Evolutionary conservation across 2,888 invertebrate species (phyloP), one percentile per base, ranked within the genome.

Genomic region (Drosophila putrida): DNA sequence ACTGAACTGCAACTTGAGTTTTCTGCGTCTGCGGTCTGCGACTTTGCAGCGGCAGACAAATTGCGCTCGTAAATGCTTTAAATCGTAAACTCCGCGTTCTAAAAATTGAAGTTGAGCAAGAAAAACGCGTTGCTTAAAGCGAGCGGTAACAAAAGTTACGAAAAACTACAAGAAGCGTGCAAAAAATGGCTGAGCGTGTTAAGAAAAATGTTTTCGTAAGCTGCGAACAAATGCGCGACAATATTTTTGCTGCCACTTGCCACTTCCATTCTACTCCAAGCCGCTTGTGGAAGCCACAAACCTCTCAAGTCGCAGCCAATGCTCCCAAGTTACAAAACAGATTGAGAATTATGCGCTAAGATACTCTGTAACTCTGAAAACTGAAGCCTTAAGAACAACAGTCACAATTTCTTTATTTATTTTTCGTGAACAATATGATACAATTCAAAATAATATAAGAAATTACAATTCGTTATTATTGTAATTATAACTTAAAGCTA

Each of bases 151-250:
- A 78, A 78, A 88, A 86, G 78, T 78, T 82, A 68, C 51, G 62
- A 71, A 76, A 58, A 76, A 75, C 71, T 72, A 63, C 64, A 66
- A 78, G 67, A 58, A 78, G 84, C 81, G 81, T 72, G 83, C 81
- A 89, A 87, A 87, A 85, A 85, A 85, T 87, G 66, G 79, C 75
- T 67, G 80, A 85, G 78, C 89, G 82, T 81, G 89, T 87, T 75
- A 80, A 87, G 88, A 84, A 89, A 89, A 87, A 85, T 84, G 88
- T 89, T 84, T 88, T 75, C 78, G 82, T 87, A 89, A 89, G 89
- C 88, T 89, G 79, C 87, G 79, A 85, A 85, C 88, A 85, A 85
- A 85, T 85, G 85, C 87, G 89, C 87, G 89, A 85, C 85, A 87
- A 85, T 85, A 89, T 85, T 87, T 88, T 68, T 70, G 64, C 61